Percentiles rank a stretch among this genome's conserved stretches.
Evolutionary conservation across 2,888 invertebrate species (phyloP).

Genomic region (Acrobasis repandana): DNA sequence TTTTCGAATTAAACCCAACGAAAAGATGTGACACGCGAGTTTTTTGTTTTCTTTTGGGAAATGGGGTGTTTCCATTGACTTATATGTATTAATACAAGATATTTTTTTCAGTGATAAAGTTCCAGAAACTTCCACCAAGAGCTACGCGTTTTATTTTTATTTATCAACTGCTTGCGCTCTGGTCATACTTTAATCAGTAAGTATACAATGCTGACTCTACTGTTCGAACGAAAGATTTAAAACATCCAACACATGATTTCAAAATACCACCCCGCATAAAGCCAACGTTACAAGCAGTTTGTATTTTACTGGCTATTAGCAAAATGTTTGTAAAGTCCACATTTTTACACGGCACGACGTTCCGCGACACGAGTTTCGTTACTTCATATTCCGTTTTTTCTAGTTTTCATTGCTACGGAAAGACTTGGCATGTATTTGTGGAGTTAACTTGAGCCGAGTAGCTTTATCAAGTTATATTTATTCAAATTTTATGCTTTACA

Average conservation of each 20-base stretch:
- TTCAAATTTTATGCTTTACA: slow-evolving; percentile 6
- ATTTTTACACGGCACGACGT: slow-evolving; percentile 36
- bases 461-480: background rate
- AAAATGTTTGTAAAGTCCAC: slow-evolving; percentile 40
- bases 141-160: no score
- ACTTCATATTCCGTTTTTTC: slow-evolving; percentile 9
- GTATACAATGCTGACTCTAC: no score
- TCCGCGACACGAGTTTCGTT: slow-evolving; percentile 17
- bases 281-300: slow-evolving; percentile 49
- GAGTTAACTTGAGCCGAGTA: slow-evolving; percentile 12
- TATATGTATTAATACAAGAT: no score
- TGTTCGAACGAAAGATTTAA: no score
- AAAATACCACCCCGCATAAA: slow-evolving; percentile 32
- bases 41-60: no score
- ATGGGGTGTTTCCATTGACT: no score
- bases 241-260: background rate
- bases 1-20: no score
- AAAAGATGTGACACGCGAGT: no score
- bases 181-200: no score
- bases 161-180: no score
- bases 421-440: slow-evolving; percentile 13
- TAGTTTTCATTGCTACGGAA: slow-evolving; percentile 6
- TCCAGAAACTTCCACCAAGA: no score
- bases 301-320: slow-evolving; percentile 46
- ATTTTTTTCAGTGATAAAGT: no score